phyloP scores from a whole-genome alignment of 2,888 invertebrate species.

The Pemphredon lugubris region DNA sequence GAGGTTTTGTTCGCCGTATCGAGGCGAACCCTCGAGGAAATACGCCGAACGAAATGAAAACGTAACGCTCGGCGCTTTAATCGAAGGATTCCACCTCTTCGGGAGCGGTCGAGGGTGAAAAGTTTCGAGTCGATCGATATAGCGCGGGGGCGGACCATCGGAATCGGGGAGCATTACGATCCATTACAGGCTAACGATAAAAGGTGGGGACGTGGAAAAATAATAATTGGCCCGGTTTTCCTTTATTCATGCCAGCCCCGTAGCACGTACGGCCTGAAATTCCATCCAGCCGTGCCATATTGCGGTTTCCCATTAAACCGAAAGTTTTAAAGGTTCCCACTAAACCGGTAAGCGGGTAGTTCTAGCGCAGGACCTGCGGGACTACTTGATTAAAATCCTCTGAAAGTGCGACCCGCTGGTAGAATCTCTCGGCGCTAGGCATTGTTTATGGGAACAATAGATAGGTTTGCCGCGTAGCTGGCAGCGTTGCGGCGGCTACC shows the following conservation, averaged over 20 bases:
- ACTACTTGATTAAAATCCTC: slow-evolving; percentile 71
- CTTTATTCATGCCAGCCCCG: slow-evolving; percentile 21
- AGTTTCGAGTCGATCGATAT: too few species aligned
- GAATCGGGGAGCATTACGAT: neutral
- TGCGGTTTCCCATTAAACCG: slow-evolving; percentile 59
- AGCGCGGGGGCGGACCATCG: too few species aligned
- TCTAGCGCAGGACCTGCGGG: slow-evolving; percentile 56
- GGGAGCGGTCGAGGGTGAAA: too few species aligned
- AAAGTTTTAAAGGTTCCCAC: slow-evolving; percentile 62
- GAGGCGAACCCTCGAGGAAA: too few species aligned
- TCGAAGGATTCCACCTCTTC: too few species aligned
- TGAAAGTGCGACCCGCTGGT: slow-evolving; percentile 55
- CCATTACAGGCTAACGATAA: neutral
- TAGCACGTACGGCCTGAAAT: slow-evolving; percentile 33
- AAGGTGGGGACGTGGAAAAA: slow-evolving; percentile 13
- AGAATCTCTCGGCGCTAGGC: slow-evolving; percentile 60
- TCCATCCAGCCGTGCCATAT: slow-evolving; percentile 42
- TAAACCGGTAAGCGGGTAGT: slow-evolving; percentile 60
- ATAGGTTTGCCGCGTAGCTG: slow-evolving; percentile 58
- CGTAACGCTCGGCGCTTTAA: too few species aligned
- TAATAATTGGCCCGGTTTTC: slow-evolving; percentile 42
- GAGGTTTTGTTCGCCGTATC: too few species aligned
- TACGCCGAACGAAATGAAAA: too few species aligned
- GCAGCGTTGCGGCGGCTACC: slow-evolving; percentile 35
- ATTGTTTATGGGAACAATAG: slow-evolving; percentile 68